phyloP scores from a whole-genome alignment of 1,140 invertebrate genomes.

The Drosophila ironensis region DNA sequence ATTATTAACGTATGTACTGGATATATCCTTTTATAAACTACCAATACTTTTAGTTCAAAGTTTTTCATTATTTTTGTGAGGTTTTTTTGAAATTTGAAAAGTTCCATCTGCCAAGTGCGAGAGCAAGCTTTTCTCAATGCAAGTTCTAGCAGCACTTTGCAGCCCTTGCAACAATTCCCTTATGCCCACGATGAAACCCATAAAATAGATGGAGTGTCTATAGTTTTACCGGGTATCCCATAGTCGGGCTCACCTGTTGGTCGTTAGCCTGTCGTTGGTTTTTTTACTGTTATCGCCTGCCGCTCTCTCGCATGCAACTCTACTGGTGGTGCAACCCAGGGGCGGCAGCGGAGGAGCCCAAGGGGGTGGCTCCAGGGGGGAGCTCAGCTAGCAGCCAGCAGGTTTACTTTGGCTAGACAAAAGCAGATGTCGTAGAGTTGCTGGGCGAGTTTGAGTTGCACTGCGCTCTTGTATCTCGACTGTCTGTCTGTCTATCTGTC shows the following conservation, averaged over 20 bases:
- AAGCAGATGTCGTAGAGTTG: conserved; percentile 32
- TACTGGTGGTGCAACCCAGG: background rate
- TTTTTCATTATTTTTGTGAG: too few relatives aligned
- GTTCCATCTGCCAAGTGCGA: too few relatives aligned
- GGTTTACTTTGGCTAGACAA: conserved; percentile 66
- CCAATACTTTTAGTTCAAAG: too few relatives aligned
- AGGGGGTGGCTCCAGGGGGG: background rate
- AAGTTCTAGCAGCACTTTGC: too few relatives aligned
- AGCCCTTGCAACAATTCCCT: too few relatives aligned
- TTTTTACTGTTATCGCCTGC: conserved; percentile 59
- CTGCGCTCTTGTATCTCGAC: background rate
- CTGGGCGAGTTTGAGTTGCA: background rate
- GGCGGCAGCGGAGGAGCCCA: background rate
- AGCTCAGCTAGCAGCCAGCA: conserved; percentile 19
- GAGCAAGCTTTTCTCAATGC: too few relatives aligned
- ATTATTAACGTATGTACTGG: too few relatives aligned
- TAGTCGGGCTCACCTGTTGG: conserved; percentile 11
- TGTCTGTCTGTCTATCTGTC: background rate
- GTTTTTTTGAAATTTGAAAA: too few relatives aligned
- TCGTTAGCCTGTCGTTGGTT: conserved; percentile 9
- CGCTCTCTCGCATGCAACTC: conserved; percentile 51
- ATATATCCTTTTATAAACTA: too few relatives aligned
- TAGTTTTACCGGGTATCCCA: conserved; percentile 3
- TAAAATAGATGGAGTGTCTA: background rate
- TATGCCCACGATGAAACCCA: background rate